Base-by-base conservation (phyloP, 1,140 invertebrate species). In the Macrobrachium rosenbergii region DNA sequence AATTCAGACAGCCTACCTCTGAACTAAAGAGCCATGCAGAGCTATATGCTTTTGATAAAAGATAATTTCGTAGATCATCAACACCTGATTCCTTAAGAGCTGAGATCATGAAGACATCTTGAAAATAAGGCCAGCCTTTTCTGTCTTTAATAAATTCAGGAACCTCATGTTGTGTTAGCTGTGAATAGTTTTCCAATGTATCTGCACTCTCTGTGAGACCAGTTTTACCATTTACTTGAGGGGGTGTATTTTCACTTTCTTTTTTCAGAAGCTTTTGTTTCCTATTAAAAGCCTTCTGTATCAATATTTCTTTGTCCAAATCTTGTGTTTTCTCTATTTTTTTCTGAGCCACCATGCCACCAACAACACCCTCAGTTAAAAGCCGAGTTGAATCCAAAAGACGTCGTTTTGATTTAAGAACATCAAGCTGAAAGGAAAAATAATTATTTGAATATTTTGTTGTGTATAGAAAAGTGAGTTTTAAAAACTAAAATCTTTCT, bases 101-200 rank as follows among this genome's bases (percentile, higher is more conserved):
- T 28, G 97, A 98, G 14, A 98, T 93, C 93, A 98, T 95, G 91
- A 99, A 99, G 28, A 99, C 95, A 91, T 96, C 94, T 17, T 93
- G 92, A 91, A 99, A 99, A 88, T 95, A 91, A 69, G 94, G 94
- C 94, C 95, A 97, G 7, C 94, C 94, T 37, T 91, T 91, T 62
- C 93, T 88, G 60, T 91, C 88, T 69, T 89, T 84, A 12, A 91
- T 76, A 37, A 89, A 90, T 77, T 37, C 69, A 16, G 17, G 23
- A 21, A 86, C 78, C 78, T 90, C 69, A 37, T 87, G 60, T 62
- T 91, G 90, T n/a, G 89, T 64, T 23, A 90, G 67, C 19, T 43
- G 78, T 21, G 77, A 19, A 81, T 79, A 84, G 11, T 78, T 63
- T 83, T 75, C 69, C 72, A 89, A 43, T 52, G 14, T 43, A 16